Conservation (phyloP, 2,888 invertebrate species). For the Caenorhabditis sp. region DNA sequence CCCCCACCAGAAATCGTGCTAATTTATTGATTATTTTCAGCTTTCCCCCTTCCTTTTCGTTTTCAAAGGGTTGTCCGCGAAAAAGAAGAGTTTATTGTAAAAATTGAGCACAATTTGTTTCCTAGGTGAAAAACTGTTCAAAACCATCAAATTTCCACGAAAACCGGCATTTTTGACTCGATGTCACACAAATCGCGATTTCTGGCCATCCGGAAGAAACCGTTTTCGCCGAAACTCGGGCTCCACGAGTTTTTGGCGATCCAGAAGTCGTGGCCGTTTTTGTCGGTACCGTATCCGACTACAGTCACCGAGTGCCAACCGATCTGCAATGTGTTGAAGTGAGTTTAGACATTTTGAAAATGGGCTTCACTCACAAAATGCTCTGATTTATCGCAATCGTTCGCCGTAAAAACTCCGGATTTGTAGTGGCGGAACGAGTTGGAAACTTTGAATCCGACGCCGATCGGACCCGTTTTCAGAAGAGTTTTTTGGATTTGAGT, state of each 20-base stretch:
- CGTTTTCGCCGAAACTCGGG: conserved; percentile 32
- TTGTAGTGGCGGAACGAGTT: conserved; percentile 27
- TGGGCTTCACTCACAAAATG: conserved; percentile 22
- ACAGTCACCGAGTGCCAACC: conserved; percentile 26
- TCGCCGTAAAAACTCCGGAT: conserved; percentile 12
- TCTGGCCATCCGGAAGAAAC: conserved; percentile 20
- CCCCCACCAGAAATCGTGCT: not conserved
- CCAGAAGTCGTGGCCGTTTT: conserved; percentile 14
- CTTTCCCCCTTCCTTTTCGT: not conserved
- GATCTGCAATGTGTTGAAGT: too few species aligned
- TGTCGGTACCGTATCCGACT: conserved; percentile 18
- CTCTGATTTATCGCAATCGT: conserved; percentile 13
- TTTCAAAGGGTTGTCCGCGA: not conserved
- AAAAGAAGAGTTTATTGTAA: too few species aligned
- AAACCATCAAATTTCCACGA: conserved; percentile 4
- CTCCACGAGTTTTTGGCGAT: conserved; percentile 41
- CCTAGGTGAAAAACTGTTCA: too few species aligned
- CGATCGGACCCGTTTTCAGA: conserved; percentile 6
- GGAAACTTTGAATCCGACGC: conserved; percentile 36
- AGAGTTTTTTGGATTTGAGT: conserved; percentile 9
- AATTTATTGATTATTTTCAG: conserved; percentile 8
- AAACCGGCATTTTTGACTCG: conserved; percentile 34
- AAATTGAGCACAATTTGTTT: not conserved
- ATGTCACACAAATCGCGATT: conserved; percentile 24
- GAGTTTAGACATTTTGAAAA: not conserved